Evolutionary conservation across 2,888 invertebrate species (phyloP).

Genomic region (Papilio demoleus): DNA sequence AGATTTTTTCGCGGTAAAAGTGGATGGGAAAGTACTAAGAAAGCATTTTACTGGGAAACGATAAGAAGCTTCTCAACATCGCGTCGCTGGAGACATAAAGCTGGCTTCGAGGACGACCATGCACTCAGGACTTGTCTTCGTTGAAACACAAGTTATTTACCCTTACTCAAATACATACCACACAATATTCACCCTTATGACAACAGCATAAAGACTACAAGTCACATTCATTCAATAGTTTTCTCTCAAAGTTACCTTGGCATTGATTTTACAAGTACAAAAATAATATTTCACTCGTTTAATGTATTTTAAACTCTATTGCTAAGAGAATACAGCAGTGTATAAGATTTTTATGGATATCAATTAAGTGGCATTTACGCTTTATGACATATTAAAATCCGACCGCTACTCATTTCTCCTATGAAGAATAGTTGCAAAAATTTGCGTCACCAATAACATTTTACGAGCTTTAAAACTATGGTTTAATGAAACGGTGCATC

Average conservation of each 20-base stretch:
- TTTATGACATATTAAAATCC: constrained; percentile 71
- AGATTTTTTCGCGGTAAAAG: constrained; percentile 49
- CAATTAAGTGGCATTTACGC: constrained; percentile 53
- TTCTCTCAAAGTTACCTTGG: constrained; percentile 40
- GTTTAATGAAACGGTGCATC: constrained; percentile 41
- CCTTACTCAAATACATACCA: constrained; percentile 30
- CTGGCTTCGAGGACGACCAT: constrained; percentile 66
- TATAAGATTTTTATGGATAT: constrained; percentile 21
- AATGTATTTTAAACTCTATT: constrained; percentile 53
- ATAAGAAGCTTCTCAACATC: constrained; percentile 73
- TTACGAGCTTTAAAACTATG: constrained; percentile 49
- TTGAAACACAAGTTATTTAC: constrained; percentile 48
- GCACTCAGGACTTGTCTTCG: constrained; percentile 68
- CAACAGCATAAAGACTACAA: constrained; percentile 29
- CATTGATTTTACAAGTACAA: constrained; percentile 36
- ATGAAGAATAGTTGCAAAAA: constrained; percentile 58
- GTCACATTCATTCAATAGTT: constrained; percentile 22
- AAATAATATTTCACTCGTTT: constrained; percentile 29
- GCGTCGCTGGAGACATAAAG: constrained; percentile 68
- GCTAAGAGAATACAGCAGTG: constrained; percentile 41
- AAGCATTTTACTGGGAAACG: constrained; percentile 74
- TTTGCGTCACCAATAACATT: constrained; percentile 52
- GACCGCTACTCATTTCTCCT: constrained; percentile 59
- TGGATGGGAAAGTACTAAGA: constrained; percentile 58
- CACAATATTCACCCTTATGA: constrained; percentile 41